Evolutionary conservation across 2,888 invertebrate species (phyloP).

Genomic region (Synergus itoensis): DNA sequence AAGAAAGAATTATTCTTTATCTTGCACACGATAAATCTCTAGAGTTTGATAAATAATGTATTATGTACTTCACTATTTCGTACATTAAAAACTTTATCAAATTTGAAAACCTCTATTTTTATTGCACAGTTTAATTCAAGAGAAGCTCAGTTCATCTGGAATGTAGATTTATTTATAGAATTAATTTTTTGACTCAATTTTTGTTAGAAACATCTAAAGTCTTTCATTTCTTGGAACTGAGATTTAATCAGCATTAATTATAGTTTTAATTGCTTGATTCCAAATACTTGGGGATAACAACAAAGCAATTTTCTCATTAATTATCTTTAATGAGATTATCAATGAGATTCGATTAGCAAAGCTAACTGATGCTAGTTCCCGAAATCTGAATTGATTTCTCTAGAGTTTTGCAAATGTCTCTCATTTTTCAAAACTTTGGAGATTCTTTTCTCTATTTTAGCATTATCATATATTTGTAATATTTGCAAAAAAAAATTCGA

Average conservation of each 20-base stretch:
- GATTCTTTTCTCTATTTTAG: not conserved
- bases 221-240: constrained; percentile 15
- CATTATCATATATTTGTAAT: not conserved
- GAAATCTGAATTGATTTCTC: not conserved
- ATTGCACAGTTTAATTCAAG: constrained; percentile 3
- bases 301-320: not conserved
- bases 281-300: constrained; percentile 10
- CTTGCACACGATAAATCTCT: not conserved
- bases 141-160: constrained; percentile 15
- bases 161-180: constrained; percentile 27
- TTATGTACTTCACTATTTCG: not conserved
- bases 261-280: not conserved
- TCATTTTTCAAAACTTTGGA: not conserved
- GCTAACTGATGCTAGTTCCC: not conserved
- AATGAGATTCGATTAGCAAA: not conserved
- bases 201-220: not conserved
- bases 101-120: not conserved
- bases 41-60: constrained; percentile 1
- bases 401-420: not conserved
- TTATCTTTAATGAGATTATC: not conserved
- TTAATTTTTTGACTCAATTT: not conserved
- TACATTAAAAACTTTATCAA: not conserved
- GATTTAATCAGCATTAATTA: constrained; percentile 18
- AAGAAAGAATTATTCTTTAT: not conserved
- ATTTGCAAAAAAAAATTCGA: constrained; percentile 17